Conservation (phyloP, 2,797 vertebrate genomes). For the Salarias fasciatus region DNA sequence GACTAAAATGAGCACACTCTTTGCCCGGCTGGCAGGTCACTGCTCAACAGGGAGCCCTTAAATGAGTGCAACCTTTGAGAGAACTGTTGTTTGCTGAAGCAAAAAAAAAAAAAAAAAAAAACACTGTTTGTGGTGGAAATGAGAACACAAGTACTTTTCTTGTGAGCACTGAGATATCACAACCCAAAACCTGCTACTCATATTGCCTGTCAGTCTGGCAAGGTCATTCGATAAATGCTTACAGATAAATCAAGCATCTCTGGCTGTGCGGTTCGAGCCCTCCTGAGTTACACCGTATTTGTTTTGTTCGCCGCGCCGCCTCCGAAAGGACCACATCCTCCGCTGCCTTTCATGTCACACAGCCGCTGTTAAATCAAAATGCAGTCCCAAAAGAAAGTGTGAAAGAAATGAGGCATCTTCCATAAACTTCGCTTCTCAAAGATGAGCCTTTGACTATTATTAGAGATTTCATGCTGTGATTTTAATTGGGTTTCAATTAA, state of each 20-base stretch:
- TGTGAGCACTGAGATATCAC: slow-evolving; percentile 48
- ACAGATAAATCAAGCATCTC: slow-evolving; percentile 26
- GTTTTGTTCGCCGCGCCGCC: slow-evolving; percentile 21
- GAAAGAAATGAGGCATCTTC: slow-evolving; percentile 52
- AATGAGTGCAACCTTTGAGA: slow-evolving; percentile 59
- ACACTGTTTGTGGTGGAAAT: slow-evolving; percentile 30
- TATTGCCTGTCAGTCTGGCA: slow-evolving; percentile 38
- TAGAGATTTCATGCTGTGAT: slow-evolving; percentile 62
- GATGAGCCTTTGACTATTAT: slow-evolving; percentile 49
- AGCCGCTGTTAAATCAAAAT: slow-evolving; percentile 39
- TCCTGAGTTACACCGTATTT: slow-evolving; percentile 9
- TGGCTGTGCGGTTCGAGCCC: slow-evolving; percentile 20
- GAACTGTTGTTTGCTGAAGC: slow-evolving; percentile 51
- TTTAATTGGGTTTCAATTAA: slow-evolving; percentile 72
- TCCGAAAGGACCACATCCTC: slow-evolving; percentile 9
- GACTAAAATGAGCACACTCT: slow-evolving; percentile 50
- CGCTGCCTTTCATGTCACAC: slow-evolving; percentile 7
- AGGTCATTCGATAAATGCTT: slow-evolving; percentile 48
- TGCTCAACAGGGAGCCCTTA: slow-evolving; percentile 53
- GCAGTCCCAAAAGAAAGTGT: slow-evolving; percentile 37
- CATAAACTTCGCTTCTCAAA: slow-evolving; percentile 49
- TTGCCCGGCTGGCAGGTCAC: slow-evolving; percentile 47
- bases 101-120: slow-evolving; percentile 52
- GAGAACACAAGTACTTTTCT: slow-evolving; percentile 49
- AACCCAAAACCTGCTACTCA: slow-evolving; percentile 35